Conservation (phyloP, 2,888 invertebrate species). For the Sminthurinus aureus region DNA sequence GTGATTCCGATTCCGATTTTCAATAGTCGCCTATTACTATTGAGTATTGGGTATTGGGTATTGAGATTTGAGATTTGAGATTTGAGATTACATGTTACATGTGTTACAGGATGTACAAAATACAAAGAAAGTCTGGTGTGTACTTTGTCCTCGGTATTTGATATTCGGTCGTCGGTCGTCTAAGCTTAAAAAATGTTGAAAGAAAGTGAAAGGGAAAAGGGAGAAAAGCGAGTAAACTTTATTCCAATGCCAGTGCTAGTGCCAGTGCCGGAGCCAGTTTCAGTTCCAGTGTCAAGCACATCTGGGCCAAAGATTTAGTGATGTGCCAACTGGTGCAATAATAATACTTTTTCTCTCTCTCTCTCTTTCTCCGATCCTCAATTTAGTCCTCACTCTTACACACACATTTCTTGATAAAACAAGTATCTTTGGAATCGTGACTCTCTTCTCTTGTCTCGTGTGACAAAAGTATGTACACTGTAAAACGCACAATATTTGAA, state of each 20-base stretch:
- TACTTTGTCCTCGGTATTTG: neutral
- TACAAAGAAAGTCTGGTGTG: no score
- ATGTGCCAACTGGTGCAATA: slow-evolving; percentile 12
- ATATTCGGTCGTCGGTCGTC: no score
- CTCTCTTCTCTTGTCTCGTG: neutral
- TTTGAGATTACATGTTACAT: no score
- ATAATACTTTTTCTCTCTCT: neutral
- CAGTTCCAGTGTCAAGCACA: slow-evolving; percentile 35
- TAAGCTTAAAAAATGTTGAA: neutral
- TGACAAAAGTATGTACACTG: neutral
- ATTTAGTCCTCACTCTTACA: neutral
- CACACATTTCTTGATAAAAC: neutral
- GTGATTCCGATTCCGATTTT: no score
- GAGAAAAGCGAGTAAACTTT: slow-evolving; percentile 18
- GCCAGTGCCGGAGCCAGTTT: neutral
- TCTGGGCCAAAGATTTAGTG: slow-evolving; percentile 41
- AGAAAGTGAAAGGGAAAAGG: neutral
- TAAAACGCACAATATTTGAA: no score
- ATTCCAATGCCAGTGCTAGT: neutral
- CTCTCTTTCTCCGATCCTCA: neutral
- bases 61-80: no score
- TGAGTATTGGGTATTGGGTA: no score
- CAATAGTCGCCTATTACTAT: no score
- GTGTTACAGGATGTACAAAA: no score
- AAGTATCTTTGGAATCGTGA: neutral